Percentiles rank a stretch among this genome's conserved stretches.
phyloP scores from a whole-genome alignment of 1,140 invertebrate species.

The Macrobrachium rosenbergii region DNA sequence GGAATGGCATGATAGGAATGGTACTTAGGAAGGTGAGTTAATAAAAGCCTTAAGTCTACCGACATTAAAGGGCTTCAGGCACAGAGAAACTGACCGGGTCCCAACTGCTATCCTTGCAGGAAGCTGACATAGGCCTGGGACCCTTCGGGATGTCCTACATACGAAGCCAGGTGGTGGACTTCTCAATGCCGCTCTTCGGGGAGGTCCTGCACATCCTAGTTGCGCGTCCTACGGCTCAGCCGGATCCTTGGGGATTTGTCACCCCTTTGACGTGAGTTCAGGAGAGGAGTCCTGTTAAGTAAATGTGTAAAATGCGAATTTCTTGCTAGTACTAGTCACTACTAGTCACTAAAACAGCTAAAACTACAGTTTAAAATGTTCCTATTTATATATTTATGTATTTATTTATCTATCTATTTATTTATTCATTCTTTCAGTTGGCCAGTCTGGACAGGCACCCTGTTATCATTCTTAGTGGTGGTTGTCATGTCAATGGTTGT shows the following conservation, averaged over 20 bases:
- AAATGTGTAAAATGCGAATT: too few species aligned
- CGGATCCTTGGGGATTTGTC: constrained; percentile 42
- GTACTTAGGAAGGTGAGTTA: constrained; percentile 29
- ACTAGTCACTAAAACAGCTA: too few species aligned
- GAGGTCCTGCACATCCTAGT: constrained; percentile 50
- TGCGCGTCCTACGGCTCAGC: constrained; percentile 15
- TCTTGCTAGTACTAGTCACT: too few species aligned
- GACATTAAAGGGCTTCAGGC: not conserved
- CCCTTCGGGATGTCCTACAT: constrained; percentile 42
- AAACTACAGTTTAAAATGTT: too few species aligned
- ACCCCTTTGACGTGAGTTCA: constrained; percentile 40
- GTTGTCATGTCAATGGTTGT: too few species aligned
- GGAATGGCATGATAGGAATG: constrained; percentile 48
- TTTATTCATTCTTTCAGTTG: too few species aligned
- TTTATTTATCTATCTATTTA: too few species aligned
- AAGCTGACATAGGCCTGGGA: constrained; percentile 34
- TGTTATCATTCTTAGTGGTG: too few species aligned
- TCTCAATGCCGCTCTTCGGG: constrained; percentile 45
- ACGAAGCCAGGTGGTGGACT: constrained; percentile 28
- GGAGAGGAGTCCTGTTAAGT: too few species aligned
- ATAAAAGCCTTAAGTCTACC: not conserved
- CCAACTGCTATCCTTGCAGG: not conserved
- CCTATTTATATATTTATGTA: too few species aligned
- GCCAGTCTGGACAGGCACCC: too few species aligned
- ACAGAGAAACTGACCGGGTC: not conserved